A percentile compares a stretch with the other conserved stretches of the same genome.
phyloP scores from a whole-genome alignment of 2,888 invertebrate species.

The Napeogenes inachia region DNA sequence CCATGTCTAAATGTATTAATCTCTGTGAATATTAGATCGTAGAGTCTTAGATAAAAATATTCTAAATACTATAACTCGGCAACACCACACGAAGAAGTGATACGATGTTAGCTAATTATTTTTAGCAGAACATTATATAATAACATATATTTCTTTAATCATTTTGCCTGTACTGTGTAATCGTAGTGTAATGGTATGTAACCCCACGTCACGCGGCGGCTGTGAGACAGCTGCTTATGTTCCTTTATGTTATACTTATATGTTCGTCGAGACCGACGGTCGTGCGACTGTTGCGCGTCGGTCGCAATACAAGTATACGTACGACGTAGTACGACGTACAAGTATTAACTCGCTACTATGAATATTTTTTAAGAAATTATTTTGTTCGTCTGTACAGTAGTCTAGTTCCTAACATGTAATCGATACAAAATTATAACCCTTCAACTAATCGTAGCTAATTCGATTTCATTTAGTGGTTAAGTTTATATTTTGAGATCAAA shows the following conservation, averaged over 20 bases:
- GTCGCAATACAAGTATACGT: slow-evolving; percentile 12
- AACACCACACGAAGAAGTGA: slow-evolving; percentile 75
- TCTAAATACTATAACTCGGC: slow-evolving; percentile 71
- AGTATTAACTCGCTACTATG: slow-evolving; percentile 47
- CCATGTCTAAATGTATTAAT: slow-evolving; percentile 65
- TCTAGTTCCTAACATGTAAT: slow-evolving; percentile 74
- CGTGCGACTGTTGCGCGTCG: slow-evolving; percentile 5
- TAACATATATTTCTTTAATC: slow-evolving; percentile 62
- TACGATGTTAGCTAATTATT: slow-evolving; percentile 67
- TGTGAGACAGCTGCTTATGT: slow-evolving; percentile 59
- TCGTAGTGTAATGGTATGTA: slow-evolving; percentile 42
- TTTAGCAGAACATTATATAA: slow-evolving; percentile 55
- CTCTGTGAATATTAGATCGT: slow-evolving; percentile 75
- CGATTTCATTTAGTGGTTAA: slow-evolving; percentile 54
- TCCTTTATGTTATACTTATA: slow-evolving; percentile 39
- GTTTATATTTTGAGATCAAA: slow-evolving; percentile 56
- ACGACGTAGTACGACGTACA: slow-evolving; percentile 31
- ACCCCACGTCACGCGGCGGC: slow-evolving; percentile 37
- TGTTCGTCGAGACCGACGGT: slow-evolving; percentile 29
- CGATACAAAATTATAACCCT: slow-evolving; percentile 71
- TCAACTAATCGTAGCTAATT: slow-evolving; percentile 57
- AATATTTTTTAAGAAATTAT: slow-evolving; percentile 52
- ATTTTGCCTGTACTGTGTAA: slow-evolving; percentile 60
- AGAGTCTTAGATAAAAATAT: slow-evolving; percentile 73
- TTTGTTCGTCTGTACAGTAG: slow-evolving; percentile 70